Percentiles rank a stretch among this genome's conserved stretches.
phyloP scores from a whole-genome alignment of 2,888 invertebrate species.

The Malthinus seriepunctatus region DNA sequence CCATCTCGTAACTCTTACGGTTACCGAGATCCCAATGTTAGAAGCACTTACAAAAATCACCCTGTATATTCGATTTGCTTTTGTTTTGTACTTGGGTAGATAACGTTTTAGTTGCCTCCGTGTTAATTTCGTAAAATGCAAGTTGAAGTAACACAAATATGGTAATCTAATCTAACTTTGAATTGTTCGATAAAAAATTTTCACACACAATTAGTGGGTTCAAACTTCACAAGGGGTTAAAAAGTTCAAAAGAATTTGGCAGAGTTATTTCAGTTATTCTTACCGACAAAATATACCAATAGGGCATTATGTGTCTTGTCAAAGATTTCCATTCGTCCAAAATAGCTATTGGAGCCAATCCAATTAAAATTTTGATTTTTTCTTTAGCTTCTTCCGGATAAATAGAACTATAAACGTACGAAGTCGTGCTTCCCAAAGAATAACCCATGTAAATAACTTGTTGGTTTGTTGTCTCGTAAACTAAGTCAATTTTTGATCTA shows the following conservation, averaged over 20 bases:
- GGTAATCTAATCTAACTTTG: too few species aligned
- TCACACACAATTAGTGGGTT: too few species aligned
- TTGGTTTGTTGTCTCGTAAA: slow-evolving; percentile 52
- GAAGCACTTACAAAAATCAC: too few species aligned
- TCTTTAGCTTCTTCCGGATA: slow-evolving; percentile 60
- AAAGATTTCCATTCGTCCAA: slow-evolving; percentile 4
- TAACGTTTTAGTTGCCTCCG: not conserved
- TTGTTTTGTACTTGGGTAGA: too few species aligned
- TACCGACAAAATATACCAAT: slow-evolving; percentile 1
- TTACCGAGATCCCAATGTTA: too few species aligned
- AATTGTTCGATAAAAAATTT: too few species aligned
- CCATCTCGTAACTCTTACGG: too few species aligned
- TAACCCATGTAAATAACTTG: slow-evolving; percentile 60
- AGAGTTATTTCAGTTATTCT: not conserved
- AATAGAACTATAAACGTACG: slow-evolving; percentile 60
- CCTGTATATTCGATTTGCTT: too few species aligned
- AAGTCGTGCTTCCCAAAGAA: slow-evolving; percentile 63
- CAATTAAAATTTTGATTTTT: slow-evolving; percentile 58
- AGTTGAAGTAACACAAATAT: too few species aligned
- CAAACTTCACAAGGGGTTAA: too few species aligned
- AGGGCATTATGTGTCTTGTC: not conserved
- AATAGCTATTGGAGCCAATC: slow-evolving; percentile 56
- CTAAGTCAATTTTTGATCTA: slow-evolving; percentile 60
- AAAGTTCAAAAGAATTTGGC: too few species aligned
- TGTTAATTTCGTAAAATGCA: too few species aligned